Evolutionary conservation across 2,113 vertebrate genomes (phyloP), one percentile per base, ranked within the genome.

Genomic region (Oryzias javanicus): DNA sequence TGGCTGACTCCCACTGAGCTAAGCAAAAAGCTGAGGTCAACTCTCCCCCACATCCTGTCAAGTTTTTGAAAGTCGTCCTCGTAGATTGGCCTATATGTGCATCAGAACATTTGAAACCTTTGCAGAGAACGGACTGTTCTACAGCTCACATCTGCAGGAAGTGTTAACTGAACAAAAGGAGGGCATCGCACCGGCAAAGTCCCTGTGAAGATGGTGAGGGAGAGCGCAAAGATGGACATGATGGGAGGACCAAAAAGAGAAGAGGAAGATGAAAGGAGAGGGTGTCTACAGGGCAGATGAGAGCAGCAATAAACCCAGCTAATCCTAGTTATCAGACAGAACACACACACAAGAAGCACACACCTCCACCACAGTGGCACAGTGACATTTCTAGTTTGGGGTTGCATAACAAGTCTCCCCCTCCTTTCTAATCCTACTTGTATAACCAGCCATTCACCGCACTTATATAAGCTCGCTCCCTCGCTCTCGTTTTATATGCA

Each of bases 401-500:
- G 82, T 91, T 91, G 81, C 68, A 70, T 90, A 91, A 91, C 75
- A 67, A 77, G 77, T 72, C 76, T 72, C 82, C 79, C 82, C 81
- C 82, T 77, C 74, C 82, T 60, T 74, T 83, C 70, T 89, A 90
- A 86, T 89, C 88, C 85, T 79, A 80, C 87, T 90, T 91, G 89
- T 87, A 82, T 91, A 98, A 96, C 89, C 94, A 93, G 81, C 92
- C 93, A 83, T 95, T 94, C 45, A 94, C 93, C 76, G 6, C 90
- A 93, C 78, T 89, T 89, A 85, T 76, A 86, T 88, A 89, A 93
- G 93, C 70, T 84, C 91, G 70, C 89, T 94, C 85, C 93, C 92
- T 68, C 86, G 92, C 76, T 89, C 91, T 64, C 93, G 91, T n/a
- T 91, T 29, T 7, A 22, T 65, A 70, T 52, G 65, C 78, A 67